Evolutionary conservation across 2,888 invertebrate genomes (phyloP).

Genomic region (Pomacea canaliculata): DNA sequence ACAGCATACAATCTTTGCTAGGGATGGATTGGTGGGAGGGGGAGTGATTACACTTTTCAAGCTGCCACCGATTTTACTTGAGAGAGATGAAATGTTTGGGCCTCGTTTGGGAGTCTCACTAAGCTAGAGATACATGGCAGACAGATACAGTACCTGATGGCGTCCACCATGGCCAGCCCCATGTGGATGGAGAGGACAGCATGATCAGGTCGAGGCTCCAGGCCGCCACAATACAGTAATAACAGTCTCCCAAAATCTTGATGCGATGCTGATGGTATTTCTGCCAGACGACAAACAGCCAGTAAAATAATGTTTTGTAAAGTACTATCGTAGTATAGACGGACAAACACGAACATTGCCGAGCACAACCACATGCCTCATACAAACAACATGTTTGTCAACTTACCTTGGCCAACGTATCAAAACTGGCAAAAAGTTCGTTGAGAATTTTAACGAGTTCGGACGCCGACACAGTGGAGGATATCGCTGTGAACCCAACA

Average conservation of each 20-base stretch:
- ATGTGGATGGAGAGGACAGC: slow-evolving; percentile 94
- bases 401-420: slow-evolving; percentile 79
- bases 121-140: no score
- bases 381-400: neutral
- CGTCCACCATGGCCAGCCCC: slow-evolving; percentile 96
- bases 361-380: no score
- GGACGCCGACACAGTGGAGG: slow-evolving; percentile 80
- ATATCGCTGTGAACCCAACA: slow-evolving; percentile 96
- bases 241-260: slow-evolving; percentile 96
- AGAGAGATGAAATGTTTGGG: no score
- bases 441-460: slow-evolving; percentile 94
- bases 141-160: slow-evolving; percentile 80
- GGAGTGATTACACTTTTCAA: no score
- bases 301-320: no score
- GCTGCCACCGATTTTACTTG: no score
- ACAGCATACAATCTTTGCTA: no score
- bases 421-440: slow-evolving; percentile 93
- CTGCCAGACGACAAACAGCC: slow-evolving; percentile 70
- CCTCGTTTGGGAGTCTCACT: no score
- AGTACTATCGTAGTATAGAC: no score
- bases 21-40: no score
- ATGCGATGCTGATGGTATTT: slow-evolving; percentile 94
- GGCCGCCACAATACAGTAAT: slow-evolving; percentile 91
- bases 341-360: no score
- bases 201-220: slow-evolving; percentile 89